Base-by-base conservation (phyloP, 2,797 vertebrate genomes). In the Anolis apletophallus region DNA sequence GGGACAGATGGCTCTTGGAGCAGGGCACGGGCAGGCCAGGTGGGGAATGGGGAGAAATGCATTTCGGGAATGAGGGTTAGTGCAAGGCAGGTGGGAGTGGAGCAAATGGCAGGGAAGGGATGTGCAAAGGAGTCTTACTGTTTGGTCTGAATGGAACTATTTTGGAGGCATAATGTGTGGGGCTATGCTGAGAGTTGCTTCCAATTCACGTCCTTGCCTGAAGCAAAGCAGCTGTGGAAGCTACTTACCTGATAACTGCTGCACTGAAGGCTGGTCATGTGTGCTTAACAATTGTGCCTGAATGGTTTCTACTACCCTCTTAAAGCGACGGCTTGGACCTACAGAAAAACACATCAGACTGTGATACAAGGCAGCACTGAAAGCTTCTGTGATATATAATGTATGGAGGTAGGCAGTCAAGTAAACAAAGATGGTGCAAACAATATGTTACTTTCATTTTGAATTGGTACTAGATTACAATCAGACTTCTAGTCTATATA, bases 301-400 rank as follows among this genome's bases (percentile, higher is more conserved):
- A 96, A 99, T 99, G 79, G 98, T 98, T 98, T 99, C 99, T 95
- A 99, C 98, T 94, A 99, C 99, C 94, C 98, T 98, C 97, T 99
- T 99, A 94, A 99, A 99, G 91, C 99, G 98, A 90, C 99, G 98
- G 93, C 99, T 99, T 68, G 98, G 99, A 96, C 99, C 99, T 99
- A 91, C 0, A 8, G 88, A 94, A 88, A 87, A 80, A 91, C 84
- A 21, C 86, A 88, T 89, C 36, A 90, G 84, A 1, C 14, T 86
- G 78, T 93, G 85, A 94, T 88, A 92, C 86, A 36, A 40, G 50
- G 1, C 0, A 87, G 13, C 90, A 36, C n/a, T 0, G 0, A 85
- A 85, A 34, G 36, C 26, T 2, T 8, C 21, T 17, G 6, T 4
- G 54, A 23, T 19, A 14, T 52, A 57, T 52, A 32, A 13, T 59